Evolutionary conservation across 1,140 invertebrate genomes (phyloP).

Genomic region (Aphelinus certus): DNA sequence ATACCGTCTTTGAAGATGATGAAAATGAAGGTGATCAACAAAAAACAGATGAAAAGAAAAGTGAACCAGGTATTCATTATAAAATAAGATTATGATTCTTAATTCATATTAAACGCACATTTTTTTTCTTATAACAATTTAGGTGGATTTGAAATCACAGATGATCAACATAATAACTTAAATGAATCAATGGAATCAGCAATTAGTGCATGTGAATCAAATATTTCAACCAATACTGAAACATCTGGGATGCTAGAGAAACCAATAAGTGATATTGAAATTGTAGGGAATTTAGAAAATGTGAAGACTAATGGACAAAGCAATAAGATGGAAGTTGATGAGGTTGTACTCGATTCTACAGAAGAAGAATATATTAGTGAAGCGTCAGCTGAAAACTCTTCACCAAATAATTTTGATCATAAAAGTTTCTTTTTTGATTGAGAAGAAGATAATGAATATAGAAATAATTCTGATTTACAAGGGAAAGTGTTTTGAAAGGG

Average conservation of each 20-base stretch:
- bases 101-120: background rate
- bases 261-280: conserved; percentile 33
- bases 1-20: conserved; percentile 55
- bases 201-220: conserved; percentile 15
- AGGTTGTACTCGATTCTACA: conserved; percentile 55
- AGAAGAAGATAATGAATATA: conserved; percentile 42
- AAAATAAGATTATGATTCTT: background rate
- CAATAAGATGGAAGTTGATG: conserved; percentile 44
- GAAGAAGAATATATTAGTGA: conserved; percentile 58
- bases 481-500: conserved; percentile 69
- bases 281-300: background rate
- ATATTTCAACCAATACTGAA: background rate
- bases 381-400: conserved; percentile 55
- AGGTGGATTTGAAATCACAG: conserved; percentile 17
- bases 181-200: conserved; percentile 3
- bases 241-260: conserved; percentile 6
- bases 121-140: background rate
- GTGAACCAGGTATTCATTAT: too few relatives aligned
- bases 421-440: conserved; percentile 45
- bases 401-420: conserved; percentile 58
- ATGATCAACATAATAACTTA: conserved; percentile 4
- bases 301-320: conserved; percentile 28
- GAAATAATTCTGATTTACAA: conserved; percentile 57
- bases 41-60: conserved; percentile 4
- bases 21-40: conserved; percentile 26